phyloP scores from a whole-genome alignment of 1,140 invertebrate genomes.

The Chymomyza costata region DNA sequence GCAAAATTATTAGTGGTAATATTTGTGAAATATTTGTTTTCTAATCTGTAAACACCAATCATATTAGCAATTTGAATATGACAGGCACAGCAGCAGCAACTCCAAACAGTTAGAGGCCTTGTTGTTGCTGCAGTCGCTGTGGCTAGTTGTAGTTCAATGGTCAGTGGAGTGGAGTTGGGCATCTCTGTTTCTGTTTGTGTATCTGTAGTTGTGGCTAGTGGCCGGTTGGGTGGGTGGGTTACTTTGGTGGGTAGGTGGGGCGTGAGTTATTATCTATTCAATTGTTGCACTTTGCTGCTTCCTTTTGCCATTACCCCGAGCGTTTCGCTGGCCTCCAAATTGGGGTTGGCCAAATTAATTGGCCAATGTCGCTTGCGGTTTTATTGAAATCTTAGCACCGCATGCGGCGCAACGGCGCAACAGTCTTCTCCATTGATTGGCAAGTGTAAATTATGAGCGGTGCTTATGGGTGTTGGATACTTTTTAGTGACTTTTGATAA shows the following conservation, averaged over 20 bases:
- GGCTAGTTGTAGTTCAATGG: slow-evolving; percentile 43
- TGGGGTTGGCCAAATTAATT: slow-evolving; percentile 54
- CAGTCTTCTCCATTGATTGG: slow-evolving; percentile 24
- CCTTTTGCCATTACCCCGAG: slow-evolving; percentile 38
- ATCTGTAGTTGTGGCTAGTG: slow-evolving; percentile 19
- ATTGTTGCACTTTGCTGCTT: slow-evolving; percentile 72
- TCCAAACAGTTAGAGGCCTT: slow-evolving; percentile 65
- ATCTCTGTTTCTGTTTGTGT: slow-evolving; percentile 34
- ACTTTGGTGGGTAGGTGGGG: slow-evolving; percentile 52
- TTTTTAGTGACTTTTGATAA: slow-evolving; percentile 60
- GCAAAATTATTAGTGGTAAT: slow-evolving; percentile 74
- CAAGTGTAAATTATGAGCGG: slow-evolving; percentile 44
- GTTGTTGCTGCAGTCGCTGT: slow-evolving; percentile 27
- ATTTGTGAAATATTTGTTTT: slow-evolving; percentile 75
- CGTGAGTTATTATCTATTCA: slow-evolving; percentile 75
- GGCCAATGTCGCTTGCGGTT: slow-evolving; percentile 24
- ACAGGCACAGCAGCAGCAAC: slow-evolving; percentile 41
- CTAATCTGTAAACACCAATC: slow-evolving; percentile 76
- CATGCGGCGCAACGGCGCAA: slow-evolving; percentile 17
- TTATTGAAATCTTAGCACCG: slow-evolving; percentile 1
- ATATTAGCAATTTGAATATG: slow-evolving; percentile 75
- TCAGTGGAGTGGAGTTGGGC: slow-evolving; percentile 60
- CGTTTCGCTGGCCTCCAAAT: not conserved
- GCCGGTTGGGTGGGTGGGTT: slow-evolving; percentile 28
- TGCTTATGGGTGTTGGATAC: not conserved